Base-by-base conservation (phyloP, 2,888 invertebrate genomes). In the Coelopa pilipes region DNA sequence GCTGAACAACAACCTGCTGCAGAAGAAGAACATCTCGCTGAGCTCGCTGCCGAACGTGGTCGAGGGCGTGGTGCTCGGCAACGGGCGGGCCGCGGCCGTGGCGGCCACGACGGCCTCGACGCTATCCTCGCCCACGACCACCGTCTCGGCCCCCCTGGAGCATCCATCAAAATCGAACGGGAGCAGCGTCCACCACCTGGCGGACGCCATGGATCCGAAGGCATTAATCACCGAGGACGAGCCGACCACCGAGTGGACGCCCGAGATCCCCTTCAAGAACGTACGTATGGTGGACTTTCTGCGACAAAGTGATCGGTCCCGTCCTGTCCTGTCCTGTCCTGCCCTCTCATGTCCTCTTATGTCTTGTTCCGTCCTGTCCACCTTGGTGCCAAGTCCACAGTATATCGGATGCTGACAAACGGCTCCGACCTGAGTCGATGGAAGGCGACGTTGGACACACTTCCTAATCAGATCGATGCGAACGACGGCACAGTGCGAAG, bases 261-360 rank as follows among this genome's bases (percentile, higher is more conserved):
- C 96, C 0, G 96, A 96, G 89, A 95, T 96, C 86, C 96, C 96
- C 1, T 96, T 96, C 85, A 93, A 94, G 89, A 95, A 96, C 88
- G 96, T 96, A 89, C 4, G 67, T 68, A 34, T 34, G 34, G n/a
- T n/a, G n/a, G n/a, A n/a, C n/a, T n/a, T n/a, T n/a, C n/a, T n/a
- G n/a, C n/a, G n/a, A n/a, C n/a, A n/a, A n/a, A n/a, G n/a, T n/a
- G n/a, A n/a, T n/a, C 7, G 34, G 34, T 34, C 4, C 4, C 4
- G 7, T 34, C 34, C 34, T 34, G 34, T 34, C 34, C 34, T 34
- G 4, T 34, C 34, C 7, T 7, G 4, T 34, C 34, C 4, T 34
- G 34, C 7, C 34, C 34, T 34, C 34, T 34, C 34, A 34, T 34
- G 34, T 34, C 34, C 34, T 34, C 34, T 34, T 7, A 4, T 34